A percentile compares a stretch with the other conserved stretches of the same genome.
phyloP scores from a whole-genome alignment of 2,797 vertebrate genomes.

The Scleropages formosus region DNA sequence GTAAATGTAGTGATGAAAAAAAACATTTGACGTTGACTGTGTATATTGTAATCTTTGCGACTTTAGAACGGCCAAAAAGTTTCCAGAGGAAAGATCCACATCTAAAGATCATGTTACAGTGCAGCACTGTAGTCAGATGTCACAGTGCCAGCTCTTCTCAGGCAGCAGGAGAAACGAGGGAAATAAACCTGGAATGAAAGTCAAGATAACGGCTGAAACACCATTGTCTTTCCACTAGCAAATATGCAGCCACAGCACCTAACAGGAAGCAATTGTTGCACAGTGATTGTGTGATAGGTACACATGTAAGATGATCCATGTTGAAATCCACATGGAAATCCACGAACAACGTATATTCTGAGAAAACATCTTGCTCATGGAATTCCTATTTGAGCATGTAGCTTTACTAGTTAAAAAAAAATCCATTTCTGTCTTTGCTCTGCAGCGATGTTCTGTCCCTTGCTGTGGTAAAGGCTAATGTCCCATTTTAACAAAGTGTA shows the following conservation, averaged over 20 bases:
- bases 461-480: background rate
- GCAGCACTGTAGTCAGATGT: background rate
- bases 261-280: slow-evolving; percentile 43
- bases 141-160: background rate
- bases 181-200: slow-evolving; percentile 30
- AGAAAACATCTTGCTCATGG: too few relatives aligned
- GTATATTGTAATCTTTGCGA: background rate
- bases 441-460: slow-evolving; percentile 12
- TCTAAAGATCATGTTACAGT: slow-evolving; percentile 26
- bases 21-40: background rate
- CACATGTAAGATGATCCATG: slow-evolving; percentile 47
- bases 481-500: slow-evolving; percentile 12
- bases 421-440: slow-evolving; percentile 35
- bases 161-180: slow-evolving; percentile 12
- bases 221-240: slow-evolving; percentile 34
- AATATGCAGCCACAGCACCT: slow-evolving; percentile 27
- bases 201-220: slow-evolving; percentile 34
- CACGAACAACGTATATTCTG: slow-evolving; percentile 28
- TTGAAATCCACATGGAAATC: slow-evolving; percentile 38
- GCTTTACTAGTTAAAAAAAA: slow-evolving; percentile 66
- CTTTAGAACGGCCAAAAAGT: background rate
- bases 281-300: slow-evolving; percentile 49
- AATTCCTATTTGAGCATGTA: slow-evolving; percentile 30
- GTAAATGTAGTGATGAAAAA: too few relatives aligned
- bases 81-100: background rate